phyloP scores from a whole-genome alignment of 30 jellyfish, hydroid and myxozoan species.

The Pseudorhiza aurosa region DNA sequence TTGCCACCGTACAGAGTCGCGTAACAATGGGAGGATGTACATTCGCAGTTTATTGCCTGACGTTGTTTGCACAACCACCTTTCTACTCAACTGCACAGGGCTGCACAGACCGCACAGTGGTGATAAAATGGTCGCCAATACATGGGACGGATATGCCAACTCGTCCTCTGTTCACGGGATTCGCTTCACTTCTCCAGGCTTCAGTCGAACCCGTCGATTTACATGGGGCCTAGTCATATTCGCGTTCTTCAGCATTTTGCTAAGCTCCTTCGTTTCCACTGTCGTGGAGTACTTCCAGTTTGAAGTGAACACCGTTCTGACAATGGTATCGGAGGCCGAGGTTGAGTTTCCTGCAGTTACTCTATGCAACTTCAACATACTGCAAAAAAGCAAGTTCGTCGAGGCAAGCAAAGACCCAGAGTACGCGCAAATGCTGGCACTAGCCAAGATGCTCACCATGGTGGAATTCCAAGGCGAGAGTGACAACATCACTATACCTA shows the following conservation, averaged over 20 bases:
- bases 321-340: conserved; percentile 56
- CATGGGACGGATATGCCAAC: conserved; percentile 69
- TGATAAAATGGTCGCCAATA: conserved; percentile 19
- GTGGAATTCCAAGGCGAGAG: conserved; percentile 20
- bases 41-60: not conserved
- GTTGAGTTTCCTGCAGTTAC: conserved; percentile 75
- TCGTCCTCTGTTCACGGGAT: conserved; percentile 67
- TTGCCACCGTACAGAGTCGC: not conserved
- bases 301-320: conserved; percentile 69
- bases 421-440: conserved; percentile 27
- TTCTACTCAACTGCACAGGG: not conserved
- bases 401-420: conserved; percentile 24
- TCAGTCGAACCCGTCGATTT: conserved; percentile 58
- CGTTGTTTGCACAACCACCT: not conserved
- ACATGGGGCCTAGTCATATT: conserved; percentile 50
- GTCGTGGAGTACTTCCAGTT: conserved; percentile 50
- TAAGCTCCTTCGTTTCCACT: conserved; percentile 23
- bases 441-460: conserved; percentile 56
- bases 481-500: conserved; percentile 18
- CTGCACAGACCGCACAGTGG: not conserved
- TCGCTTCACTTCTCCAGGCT: conserved; percentile 55
- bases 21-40: not conserved
- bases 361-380: conserved; percentile 63
- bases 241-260: conserved; percentile 30
- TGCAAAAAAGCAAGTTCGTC: conserved; percentile 45